Evolutionary conservation across 2,113 vertebrate species (phyloP).

Genomic region (Bujurquina vittata): DNA sequence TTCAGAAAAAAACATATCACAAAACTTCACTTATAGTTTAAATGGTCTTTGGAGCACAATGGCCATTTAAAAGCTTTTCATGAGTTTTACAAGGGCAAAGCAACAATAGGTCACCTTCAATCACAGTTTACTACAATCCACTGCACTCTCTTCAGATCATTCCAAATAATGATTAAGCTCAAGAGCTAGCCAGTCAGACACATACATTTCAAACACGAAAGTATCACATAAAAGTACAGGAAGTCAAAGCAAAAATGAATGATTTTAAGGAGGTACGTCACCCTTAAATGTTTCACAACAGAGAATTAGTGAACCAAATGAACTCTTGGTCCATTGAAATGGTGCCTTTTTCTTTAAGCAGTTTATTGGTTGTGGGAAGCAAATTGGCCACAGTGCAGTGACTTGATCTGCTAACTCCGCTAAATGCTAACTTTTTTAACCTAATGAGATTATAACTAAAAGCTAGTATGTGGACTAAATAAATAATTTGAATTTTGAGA

Average conservation of each 20-base stretch:
- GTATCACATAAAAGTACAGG: background rate
- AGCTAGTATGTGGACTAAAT: background rate
- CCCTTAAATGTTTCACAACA: background rate
- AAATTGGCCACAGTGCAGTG: background rate
- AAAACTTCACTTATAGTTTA: background rate
- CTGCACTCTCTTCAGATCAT: background rate
- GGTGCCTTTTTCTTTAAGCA: background rate
- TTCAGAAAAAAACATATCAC: background rate
- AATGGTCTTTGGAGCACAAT: slow-evolving; percentile 3
- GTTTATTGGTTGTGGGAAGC: background rate
- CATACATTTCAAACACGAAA: background rate
- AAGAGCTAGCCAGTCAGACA: background rate
- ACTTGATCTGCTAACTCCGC: background rate
- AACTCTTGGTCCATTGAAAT: background rate
- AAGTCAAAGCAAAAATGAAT: background rate
- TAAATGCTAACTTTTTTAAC: background rate
- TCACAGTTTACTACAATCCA: background rate
- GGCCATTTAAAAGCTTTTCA: slow-evolving; percentile 1
- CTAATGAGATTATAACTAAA: slow-evolving; percentile 1
- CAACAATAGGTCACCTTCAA: background rate
- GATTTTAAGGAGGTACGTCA: background rate
- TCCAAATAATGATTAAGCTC: background rate
- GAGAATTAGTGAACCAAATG: background rate
- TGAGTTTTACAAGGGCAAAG: background rate
- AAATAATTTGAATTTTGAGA: background rate